These are phyloP conservation scores for Tiliqua scincoides DNA, from an alignment of 2,113 vertebrate genomes.

Conservation along the genomic window DNA sequence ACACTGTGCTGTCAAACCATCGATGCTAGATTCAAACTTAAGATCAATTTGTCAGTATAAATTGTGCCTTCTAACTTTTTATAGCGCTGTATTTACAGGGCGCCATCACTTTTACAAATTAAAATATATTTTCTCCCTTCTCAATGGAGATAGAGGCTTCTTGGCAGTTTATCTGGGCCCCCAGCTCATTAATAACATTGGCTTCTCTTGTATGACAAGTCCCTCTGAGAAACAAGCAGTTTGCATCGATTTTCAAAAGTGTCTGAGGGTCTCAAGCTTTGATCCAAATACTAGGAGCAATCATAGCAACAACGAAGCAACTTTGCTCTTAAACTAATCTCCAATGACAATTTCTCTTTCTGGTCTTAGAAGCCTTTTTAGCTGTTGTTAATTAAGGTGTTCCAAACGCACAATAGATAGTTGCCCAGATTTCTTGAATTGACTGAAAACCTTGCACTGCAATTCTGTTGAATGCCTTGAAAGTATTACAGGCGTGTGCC, in stretches of 20 bases:
- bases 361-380: neutral
- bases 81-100: neutral
- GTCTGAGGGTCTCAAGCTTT: neutral
- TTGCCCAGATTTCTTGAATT: neutral
- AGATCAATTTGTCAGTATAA: neutral
- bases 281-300: neutral
- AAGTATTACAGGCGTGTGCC: no score
- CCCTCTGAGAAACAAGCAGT: slow-evolving; percentile 15
- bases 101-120: neutral
- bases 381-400: neutral
- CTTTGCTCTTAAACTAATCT: neutral
- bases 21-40: neutral
- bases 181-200: neutral
- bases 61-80: neutral
- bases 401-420: neutral
- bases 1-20: neutral
- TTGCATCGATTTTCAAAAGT: slow-evolving; percentile 33
- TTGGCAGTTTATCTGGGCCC: neutral
- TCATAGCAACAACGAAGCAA: neutral
- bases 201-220: neutral
- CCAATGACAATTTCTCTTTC: neutral
- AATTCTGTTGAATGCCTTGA: neutral
- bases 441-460: neutral
- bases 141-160: slow-evolving; percentile 7
- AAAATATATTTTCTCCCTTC: neutral